phyloP scores from a whole-genome alignment of 2,888 invertebrate genomes.

The Anticlea derivata region DNA sequence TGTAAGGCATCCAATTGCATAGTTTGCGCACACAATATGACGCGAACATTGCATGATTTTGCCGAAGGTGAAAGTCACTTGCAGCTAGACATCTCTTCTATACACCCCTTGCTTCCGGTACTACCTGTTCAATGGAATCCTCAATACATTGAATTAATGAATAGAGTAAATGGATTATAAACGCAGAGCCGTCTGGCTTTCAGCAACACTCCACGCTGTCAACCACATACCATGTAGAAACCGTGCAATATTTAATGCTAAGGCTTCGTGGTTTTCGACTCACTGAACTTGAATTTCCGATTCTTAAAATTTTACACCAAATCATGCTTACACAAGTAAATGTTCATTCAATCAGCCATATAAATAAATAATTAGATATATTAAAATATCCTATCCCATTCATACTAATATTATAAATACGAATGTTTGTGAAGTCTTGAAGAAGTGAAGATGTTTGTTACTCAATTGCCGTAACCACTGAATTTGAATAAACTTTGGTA shows the following conservation, averaged over 20 bases:
- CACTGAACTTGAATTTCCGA: conserved; percentile 18
- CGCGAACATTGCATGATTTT: conserved; percentile 50
- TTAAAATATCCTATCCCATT: no score
- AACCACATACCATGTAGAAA: conserved; percentile 39
- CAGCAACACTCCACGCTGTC: conserved; percentile 31
- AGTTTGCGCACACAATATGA: conserved; percentile 42
- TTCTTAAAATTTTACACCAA: background rate
- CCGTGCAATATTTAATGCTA: conserved; percentile 42
- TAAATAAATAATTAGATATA: no score
- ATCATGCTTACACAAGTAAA: conserved; percentile 5
- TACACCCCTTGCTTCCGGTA: conserved; percentile 46
- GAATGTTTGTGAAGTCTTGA: no score
- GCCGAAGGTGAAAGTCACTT: conserved; percentile 58
- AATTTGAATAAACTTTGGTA: no score
- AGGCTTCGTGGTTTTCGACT: conserved; percentile 52
- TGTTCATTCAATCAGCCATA: no score
- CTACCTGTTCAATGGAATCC: conserved; percentile 44
- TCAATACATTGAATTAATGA: conserved; percentile 50
- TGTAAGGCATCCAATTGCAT: conserved; percentile 32
- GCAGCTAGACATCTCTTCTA: conserved; percentile 51
- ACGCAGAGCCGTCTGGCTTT: conserved; percentile 34
- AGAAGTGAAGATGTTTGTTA: no score
- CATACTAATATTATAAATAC: no score
- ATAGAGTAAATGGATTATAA: conserved; percentile 46
- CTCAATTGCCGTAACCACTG: no score